phyloP scores from a whole-genome alignment of 1,140 invertebrate genomes.

The Panagrolaimus sp. region DNA sequence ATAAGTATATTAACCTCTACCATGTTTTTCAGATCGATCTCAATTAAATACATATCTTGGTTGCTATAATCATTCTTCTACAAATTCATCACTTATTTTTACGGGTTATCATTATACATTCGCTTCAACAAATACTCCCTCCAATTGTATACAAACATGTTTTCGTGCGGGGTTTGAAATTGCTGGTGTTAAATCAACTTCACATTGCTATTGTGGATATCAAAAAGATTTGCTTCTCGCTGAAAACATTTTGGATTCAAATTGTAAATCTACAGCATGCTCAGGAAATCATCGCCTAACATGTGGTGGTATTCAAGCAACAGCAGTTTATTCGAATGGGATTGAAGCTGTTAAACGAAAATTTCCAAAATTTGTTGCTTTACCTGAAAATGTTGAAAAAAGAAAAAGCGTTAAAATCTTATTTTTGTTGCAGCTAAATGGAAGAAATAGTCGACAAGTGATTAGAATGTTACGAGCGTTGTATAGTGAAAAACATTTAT shows the following conservation, averaged over 20 bases:
- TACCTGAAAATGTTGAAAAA: neutral
- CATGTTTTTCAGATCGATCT: constrained; percentile 26
- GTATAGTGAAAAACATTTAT: constrained; percentile 81
- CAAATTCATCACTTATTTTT: no score
- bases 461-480: constrained; percentile 79
- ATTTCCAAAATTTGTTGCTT: constrained; percentile 1
- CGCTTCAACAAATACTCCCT: neutral
- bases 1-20: no score
- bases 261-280: constrained; percentile 31
- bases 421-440: constrained; percentile 90
- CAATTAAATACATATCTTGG: neutral
- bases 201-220: constrained; percentile 15
- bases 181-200: constrained; percentile 31
- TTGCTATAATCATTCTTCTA: no score
- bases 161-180: constrained; percentile 38
- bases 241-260: constrained; percentile 24
- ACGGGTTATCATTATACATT: neutral
- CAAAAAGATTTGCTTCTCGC: constrained; percentile 13
- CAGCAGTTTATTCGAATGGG: constrained; percentile 1
- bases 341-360: neutral
- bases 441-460: constrained; percentile 84
- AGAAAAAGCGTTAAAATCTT: constrained; percentile 68
- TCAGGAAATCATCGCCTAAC: neutral
- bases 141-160: constrained; percentile 37
- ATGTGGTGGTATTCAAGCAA: constrained; percentile 3